Base-by-base conservation (phyloP, 2,797 vertebrate genomes). In the Dallia pectoralis region DNA sequence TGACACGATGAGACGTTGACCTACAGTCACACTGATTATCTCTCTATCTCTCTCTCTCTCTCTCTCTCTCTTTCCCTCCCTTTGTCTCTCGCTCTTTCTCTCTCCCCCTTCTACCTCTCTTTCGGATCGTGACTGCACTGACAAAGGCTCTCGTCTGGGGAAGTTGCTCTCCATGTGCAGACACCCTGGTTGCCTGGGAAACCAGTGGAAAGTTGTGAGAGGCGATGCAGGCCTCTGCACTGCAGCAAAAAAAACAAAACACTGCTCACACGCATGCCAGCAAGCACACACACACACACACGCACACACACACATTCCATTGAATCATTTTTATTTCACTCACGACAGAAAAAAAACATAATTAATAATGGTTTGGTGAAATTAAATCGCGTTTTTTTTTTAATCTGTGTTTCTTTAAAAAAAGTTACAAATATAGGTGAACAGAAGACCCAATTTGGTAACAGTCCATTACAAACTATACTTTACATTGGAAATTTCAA, bases 101-200 rank as follows among this genome's bases (percentile, higher is more conserved):
- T 29, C 59, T 29, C 25, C 11, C 44, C n/a, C 63, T 18, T 74
- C 85, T 79, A 86, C 82, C 87, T 79, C 66, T 85, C 78, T 82
- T 49, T 73, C 82, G 82, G 89, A 91, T 92, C 91, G 91, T 92
- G 91, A 93, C 89, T 91, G 88, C 87, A 91, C 91, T 92, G 89
- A 92, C 90, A 93, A 93, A 92, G 90, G 88, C 87, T 84, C 89
- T 91, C 86, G 91, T 90, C 85, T 91, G 86, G 87, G 87, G 86
- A 91, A 92, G 89, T 93, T 91, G 89, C 87, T 85, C 86, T 92
- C 83, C 89, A 89, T 93, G 90, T 91, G 89, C 91, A 92, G 92
- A 91, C 91, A 92, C 91, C 91, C 88, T 87, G 91, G 93, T 94
- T 94, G 92, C 93, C 89, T 73, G 88, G 92, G 92, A 90, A 94